These are phyloP conservation scores for Tribolium freemani DNA, from an alignment of 2,888 invertebrate genomes.

Conservation along the genomic window DNA sequence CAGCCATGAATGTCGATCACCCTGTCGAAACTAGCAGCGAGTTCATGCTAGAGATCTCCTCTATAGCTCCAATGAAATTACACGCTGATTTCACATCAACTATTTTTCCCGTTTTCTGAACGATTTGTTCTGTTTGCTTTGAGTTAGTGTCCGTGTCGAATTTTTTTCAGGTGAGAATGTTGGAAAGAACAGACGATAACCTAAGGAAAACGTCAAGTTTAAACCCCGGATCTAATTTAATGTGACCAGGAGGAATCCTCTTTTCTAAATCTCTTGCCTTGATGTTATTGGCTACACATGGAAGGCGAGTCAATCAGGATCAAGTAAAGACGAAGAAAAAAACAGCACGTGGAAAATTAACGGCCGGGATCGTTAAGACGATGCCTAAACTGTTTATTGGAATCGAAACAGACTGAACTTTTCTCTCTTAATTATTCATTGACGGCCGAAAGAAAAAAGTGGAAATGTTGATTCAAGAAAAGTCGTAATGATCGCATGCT, in stretches of 20 bases:
- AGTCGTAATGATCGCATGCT: slow-evolving; percentile 33
- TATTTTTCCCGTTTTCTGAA: slow-evolving; percentile 53
- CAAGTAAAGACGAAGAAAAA: slow-evolving; percentile 20
- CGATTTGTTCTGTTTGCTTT: slow-evolving; percentile 50
- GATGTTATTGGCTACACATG: slow-evolving; percentile 49
- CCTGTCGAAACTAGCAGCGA: slow-evolving; percentile 36
- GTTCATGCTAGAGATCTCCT: slow-evolving; percentile 45
- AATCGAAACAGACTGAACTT: slow-evolving; percentile 21
- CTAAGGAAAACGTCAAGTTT: slow-evolving; percentile 48
- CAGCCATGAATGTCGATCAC: slow-evolving; percentile 56
- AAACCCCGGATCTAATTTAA: slow-evolving; percentile 53
- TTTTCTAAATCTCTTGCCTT: slow-evolving; percentile 49
- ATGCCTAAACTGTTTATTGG: slow-evolving; percentile 21
- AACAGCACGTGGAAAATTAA: slow-evolving; percentile 38
- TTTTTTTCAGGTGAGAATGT: slow-evolving; percentile 6
- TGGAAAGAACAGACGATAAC: slow-evolving; percentile 35
- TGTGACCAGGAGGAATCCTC: slow-evolving; percentile 53
- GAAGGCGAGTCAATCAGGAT: slow-evolving; percentile 52
- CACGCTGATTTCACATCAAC: slow-evolving; percentile 54
- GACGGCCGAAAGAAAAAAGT: slow-evolving; percentile 1
- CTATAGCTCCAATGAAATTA: slow-evolving; percentile 51
- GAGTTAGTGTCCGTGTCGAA: slow-evolving; percentile 22
- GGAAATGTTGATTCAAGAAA: slow-evolving; percentile 22
- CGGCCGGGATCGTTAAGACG: slow-evolving; percentile 29
- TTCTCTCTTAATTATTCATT: slow-evolving; percentile 36